A percentile compares a stretch with the other conserved stretches of the same genome.
These are phyloP conservation scores for Pantelozetes paolii DNA, from an alignment of 2,888 invertebrate genomes.

Conservation along the genomic window DNA sequence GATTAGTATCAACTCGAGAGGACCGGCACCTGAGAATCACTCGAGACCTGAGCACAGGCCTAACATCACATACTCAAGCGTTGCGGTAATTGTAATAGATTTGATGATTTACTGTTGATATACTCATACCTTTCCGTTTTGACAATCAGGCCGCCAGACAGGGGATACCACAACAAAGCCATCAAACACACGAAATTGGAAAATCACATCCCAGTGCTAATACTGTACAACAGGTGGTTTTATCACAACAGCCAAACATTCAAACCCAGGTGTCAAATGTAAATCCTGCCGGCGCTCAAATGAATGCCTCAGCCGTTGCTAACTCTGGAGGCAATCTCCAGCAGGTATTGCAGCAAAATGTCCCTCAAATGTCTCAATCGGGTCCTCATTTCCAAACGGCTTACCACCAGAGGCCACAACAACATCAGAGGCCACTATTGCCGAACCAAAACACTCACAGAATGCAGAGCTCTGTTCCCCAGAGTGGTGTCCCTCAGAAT, in stretches of 20 bases:
- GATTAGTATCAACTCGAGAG: neutral
- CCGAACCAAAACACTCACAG: neutral
- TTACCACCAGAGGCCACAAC: neutral
- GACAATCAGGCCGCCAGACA: constrained; percentile 24
- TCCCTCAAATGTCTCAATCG: neutral
- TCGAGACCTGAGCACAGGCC: no score
- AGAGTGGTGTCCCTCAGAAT: neutral
- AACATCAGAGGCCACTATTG: neutral
- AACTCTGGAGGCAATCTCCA: neutral
- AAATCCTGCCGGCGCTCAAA: neutral
- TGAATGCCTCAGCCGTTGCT: neutral
- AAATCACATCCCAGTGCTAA: constrained; percentile 2
- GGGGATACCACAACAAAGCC: neutral
- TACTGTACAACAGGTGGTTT: constrained; percentile 21
- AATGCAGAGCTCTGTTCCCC: neutral
- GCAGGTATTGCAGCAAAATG: neutral
- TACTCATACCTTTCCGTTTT: no score
- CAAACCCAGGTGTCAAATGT: constrained; percentile 2
- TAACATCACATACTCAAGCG: no score
- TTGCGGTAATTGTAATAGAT: no score
- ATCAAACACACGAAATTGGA: neutral
- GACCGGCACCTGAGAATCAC: constrained; percentile 18
- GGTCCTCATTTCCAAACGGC: neutral
- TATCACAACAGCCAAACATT: neutral
- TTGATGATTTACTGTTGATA: no score